Base-by-base conservation (phyloP, 2,888 invertebrate species). In the Vanessa cardui region DNA sequence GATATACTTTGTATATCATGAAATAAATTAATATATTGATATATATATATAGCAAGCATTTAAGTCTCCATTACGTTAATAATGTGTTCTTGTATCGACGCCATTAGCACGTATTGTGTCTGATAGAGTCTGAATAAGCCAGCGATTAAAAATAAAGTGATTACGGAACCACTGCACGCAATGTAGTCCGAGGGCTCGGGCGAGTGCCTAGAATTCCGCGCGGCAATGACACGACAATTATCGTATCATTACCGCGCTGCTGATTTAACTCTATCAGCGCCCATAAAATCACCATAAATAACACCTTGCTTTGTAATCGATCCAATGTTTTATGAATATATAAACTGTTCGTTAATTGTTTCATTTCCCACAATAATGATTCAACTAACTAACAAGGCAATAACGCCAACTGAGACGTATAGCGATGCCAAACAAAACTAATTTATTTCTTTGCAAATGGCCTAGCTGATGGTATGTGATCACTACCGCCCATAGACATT, bases 201-300 rank as follows among this genome's bases (percentile, higher is more conserved):
- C 47, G 47, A 31, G 31, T 31, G 31, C 5, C 33, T n/a, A 45
- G 45, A 39, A 52, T 46, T 15, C 52, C 54, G 7, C 47, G 18
- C 31, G 33, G 58, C 49, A 64, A 64, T 50, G 44, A 26, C 58
- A 58, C 45, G 16, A n/a, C 58, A 58, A 58, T 64, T 64, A 58
- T 44, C 49, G 58, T 58, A 44, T 64, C 64, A 58, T 64, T 58
- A 58, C 39, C n/a, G 44, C 54, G 46, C 46, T 39, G 20, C 56
- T 58, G 64, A 33, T 54, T 46, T 46, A 54, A 54, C 33, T 46
- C 58, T 58, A 67, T 63, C 67, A 67, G 45, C 49, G 62, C 18
- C 58, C 21, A 62, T 62, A 58, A 62, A 63, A 67, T 62, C 62
- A 63, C 18, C 59, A 67, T 67, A 67, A 62, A 52, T 49, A 58